Evolutionary conservation across 2,113 vertebrate genomes (phyloP), one percentile per base, ranked within the genome.

Genomic region (Salvelinus alpinus): DNA sequence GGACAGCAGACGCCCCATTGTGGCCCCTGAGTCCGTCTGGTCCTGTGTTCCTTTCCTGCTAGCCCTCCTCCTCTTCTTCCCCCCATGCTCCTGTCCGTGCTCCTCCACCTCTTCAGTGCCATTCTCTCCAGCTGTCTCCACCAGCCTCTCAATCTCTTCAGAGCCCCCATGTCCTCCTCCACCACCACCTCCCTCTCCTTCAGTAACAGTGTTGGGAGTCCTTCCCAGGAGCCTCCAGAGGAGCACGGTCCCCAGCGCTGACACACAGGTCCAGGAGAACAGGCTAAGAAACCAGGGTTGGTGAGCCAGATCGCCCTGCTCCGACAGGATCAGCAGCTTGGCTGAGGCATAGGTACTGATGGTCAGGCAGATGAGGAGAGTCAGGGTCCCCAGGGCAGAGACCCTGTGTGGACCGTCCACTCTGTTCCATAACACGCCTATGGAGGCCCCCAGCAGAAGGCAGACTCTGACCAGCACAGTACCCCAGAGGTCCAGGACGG

Each of bases 241-340:
- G 62, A 92, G 82, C 1, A 93, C 81, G 11, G 95, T 93, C 31
- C 86, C 91, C 0, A 84, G 74, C 0, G 96, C 91, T 0, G 97
- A 94, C 69, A 89, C 12, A 1, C 94, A 97, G 0, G 96, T 98
- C 97, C 97, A 99, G 24, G 87, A 91, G 12, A 97, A 94, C n/a
- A 99, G 91, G 75, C 95, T 91, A 88, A 97, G 93, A 72, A 95
- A 90, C 95, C 96, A 97, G 0, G 96, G 95, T 78, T 94, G 93
- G 1, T 82, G 74, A 80, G 78, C 86, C 75, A 96, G 83, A 68
- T 88, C 85, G 25, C 84, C 92, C 59, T 94, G 88, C 85, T 99
- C 97, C 0, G 93, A 94, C 86, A 96, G 95, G 71, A 99, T 94
- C 82, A 99, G 93, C 91, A 99, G 84, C 88, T 99, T 99, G 80